Conservation (phyloP, 30 jellyfish, hydroid and myxozoan genomes). For the Hydractinia echinata region DNA sequence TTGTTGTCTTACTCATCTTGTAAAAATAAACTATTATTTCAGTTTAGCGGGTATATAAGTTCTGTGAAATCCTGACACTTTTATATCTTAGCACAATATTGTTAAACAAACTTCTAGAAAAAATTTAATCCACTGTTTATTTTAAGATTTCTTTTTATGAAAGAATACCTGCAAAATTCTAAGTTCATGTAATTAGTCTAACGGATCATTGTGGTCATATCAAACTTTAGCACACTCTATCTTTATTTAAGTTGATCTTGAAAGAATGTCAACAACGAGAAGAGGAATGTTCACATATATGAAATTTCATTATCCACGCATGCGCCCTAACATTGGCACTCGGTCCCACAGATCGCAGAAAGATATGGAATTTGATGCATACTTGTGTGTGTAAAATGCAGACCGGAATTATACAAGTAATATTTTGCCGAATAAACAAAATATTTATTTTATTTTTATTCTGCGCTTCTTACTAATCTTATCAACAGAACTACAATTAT, state of each 20-base stretch:
- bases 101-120: too few species aligned
- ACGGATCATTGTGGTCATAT: not conserved
- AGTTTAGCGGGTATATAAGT: too few species aligned
- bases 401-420: not conserved
- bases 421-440: not conserved
- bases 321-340: slow-evolving; percentile 14
- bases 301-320: slow-evolving; percentile 8
- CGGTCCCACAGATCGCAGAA: slow-evolving; percentile 13
- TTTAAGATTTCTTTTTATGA: too few species aligned
- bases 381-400: not conserved
- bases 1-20: too few species aligned
- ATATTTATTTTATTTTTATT: too few species aligned
- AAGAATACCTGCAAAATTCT: not conserved
- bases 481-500: not conserved
- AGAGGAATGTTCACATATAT: not conserved
- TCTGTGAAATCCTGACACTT: too few species aligned
- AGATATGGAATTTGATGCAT: slow-evolving; percentile 18
- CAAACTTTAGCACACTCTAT: not conserved
- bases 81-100: too few species aligned
- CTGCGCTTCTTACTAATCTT: not conserved
- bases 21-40: too few species aligned
- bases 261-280: slow-evolving; percentile 5
- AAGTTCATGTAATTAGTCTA: not conserved
- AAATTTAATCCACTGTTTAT: too few species aligned
- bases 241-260: slow-evolving; percentile 10